Evolutionary conservation across 2,113 vertebrate species (phyloP).

Genomic region (Nycticorax nycticorax): DNA sequence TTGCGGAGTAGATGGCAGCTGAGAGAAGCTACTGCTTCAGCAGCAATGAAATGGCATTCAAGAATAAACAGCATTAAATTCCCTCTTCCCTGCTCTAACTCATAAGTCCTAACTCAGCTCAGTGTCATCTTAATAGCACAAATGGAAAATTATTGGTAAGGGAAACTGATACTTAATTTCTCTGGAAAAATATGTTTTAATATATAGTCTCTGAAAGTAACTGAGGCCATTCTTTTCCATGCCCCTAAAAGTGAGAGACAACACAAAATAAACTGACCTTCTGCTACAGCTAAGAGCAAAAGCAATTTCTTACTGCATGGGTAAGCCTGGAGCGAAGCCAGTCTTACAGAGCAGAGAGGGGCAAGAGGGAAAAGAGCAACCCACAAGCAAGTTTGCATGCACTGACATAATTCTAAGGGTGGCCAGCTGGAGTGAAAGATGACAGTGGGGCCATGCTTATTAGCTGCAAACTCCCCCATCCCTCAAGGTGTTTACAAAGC

Average conservation of each 20-base stretch:
- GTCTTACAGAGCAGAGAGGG: neutral
- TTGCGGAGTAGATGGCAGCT: neutral
- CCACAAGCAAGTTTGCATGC: neutral
- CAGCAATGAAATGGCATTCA: neutral
- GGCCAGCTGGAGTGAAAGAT: neutral
- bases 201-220: neutral
- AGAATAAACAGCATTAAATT: neutral
- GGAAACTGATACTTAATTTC: neutral
- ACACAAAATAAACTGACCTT: neutral
- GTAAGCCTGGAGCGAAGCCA: neutral
- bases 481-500: neutral
- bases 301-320: neutral
- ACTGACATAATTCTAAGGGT: neutral
- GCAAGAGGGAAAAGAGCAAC: neutral
- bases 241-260: neutral
- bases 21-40: neutral
- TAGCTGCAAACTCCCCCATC: neutral
- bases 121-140: neutral
- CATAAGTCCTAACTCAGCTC: neutral
- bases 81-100: neutral
- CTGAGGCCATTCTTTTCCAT: rapidly evolving
- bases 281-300: neutral
- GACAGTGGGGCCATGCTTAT: neutral
- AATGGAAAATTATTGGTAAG: neutral
- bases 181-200: neutral